These are phyloP conservation scores for Microcaecilia unicolor DNA, from an alignment of 2,797 vertebrate genomes.

Conservation along the genomic window DNA sequence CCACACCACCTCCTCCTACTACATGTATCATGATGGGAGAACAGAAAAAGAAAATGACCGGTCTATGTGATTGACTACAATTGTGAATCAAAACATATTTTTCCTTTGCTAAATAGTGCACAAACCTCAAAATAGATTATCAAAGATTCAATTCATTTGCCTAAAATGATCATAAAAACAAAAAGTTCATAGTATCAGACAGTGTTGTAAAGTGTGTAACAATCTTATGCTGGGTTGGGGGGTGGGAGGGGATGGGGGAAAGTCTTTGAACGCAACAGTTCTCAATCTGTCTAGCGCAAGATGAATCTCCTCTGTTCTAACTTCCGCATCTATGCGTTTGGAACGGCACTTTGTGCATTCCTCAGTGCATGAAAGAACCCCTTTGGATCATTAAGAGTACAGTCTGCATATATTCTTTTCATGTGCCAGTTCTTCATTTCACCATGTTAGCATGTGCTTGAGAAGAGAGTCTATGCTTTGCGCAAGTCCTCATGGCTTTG, in stretches of 20 bases:
- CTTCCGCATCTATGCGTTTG: neutral
- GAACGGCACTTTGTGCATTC: neutral
- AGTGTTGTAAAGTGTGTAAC: neutral
- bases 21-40: no score
- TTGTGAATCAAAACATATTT: slow-evolving; percentile 1
- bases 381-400: neutral
- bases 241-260: slow-evolving; percentile 21
- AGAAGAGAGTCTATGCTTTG: neutral
- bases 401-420: neutral
- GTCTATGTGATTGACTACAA: no score
- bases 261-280: slow-evolving; percentile 17
- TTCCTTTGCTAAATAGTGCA: slow-evolving; percentile 13
- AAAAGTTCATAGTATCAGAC: slow-evolving; percentile 6
- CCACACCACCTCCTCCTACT: no score
- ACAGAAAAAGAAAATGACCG: no score
- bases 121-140: slow-evolving; percentile 27
- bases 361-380: neutral
- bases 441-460: neutral
- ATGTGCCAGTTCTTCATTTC: neutral
- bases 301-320: neutral
- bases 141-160: slow-evolving; percentile 6
- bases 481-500: neutral
- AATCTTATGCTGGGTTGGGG: no score
- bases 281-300: slow-evolving; percentile 1
- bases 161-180: slow-evolving; percentile 13